Evolutionary conservation across 2,113 vertebrate genomes (phyloP), one percentile per base, ranked within the genome.

Genomic region (Neotoma lepida): DNA sequence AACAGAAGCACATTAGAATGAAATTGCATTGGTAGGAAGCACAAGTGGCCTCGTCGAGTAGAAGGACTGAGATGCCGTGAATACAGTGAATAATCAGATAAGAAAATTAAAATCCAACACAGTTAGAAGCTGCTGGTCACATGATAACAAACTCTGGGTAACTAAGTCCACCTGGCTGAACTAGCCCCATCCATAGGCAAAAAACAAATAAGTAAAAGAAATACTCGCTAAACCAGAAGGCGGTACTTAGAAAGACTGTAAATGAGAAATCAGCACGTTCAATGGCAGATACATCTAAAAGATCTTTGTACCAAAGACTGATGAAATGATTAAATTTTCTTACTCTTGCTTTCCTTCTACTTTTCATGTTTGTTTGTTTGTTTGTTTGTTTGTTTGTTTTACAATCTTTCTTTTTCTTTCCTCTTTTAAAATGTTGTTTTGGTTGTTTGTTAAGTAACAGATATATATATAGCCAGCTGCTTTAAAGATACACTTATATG

Each of bases 261-360:
- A 77, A 51, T 44, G 2, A 14, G 35, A 66, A 82, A 71, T 88
- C 28, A 64, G 20, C 35, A 51, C 17, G 17, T 41, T 46, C 80
- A 86, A 94, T 35, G 49, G 80, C 76, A 81, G 51, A 6, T 39
- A 63, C 18, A 18, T 96, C 97, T 97, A 96, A 96, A 96, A 96
- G 94, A 95, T 98, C 96, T 98, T 97, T 97, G 94, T 96, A 97
- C 94, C 91, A 96, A 93, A 95, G 71, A 97, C 95, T 89, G 88
- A 97, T 96, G 93, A 87, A 97, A 97, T 33, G 90, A 97, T 96
- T n/a, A 51, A 80, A 89, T 97, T 97, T 97, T 97, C 91, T 96
- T 97, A 35, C 44, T n/a, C 10, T 61, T 0, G 28, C 35, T 56
- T 74, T 30, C 26, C 41, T 88, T 46, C n/a, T 30, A 22, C 18